These are phyloP conservation scores for Pipistrellus nathusii DNA, from an alignment of 2,797 vertebrate genomes.

Conservation along the genomic window DNA sequence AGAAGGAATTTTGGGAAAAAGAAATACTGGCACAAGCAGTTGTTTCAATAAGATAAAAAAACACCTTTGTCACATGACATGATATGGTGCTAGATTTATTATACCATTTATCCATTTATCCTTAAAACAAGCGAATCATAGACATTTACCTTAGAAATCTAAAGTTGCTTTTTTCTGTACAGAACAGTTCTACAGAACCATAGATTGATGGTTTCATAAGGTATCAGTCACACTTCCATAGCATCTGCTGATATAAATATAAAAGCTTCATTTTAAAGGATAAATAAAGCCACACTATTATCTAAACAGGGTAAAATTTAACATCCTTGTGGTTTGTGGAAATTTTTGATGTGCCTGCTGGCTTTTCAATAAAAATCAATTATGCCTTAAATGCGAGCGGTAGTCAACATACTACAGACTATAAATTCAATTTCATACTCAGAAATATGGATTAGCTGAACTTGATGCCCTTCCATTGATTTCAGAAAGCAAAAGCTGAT, in stretches of 20 bases:
- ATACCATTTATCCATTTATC: slow-evolving; percentile 84
- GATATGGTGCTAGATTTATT: slow-evolving; percentile 83
- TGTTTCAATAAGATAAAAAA: slow-evolving; percentile 78
- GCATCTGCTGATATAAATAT: slow-evolving; percentile 90
- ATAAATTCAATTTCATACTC: slow-evolving; percentile 94
- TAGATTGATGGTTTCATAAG: slow-evolving; percentile 85
- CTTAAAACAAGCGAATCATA: slow-evolving; percentile 85
- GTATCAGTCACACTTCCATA: slow-evolving; percentile 89
- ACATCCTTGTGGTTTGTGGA: slow-evolving; percentile 92
- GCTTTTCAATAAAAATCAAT: slow-evolving; percentile 97
- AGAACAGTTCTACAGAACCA: slow-evolving; percentile 82
- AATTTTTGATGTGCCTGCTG: slow-evolving; percentile 95
- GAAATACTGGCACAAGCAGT: slow-evolving; percentile 61
- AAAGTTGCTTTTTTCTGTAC: slow-evolving; percentile 84
- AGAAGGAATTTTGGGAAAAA: slow-evolving; percentile 50
- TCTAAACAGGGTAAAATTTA: slow-evolving; percentile 92
- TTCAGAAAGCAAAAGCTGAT: slow-evolving; percentile 93
- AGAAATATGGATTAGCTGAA: slow-evolving; percentile 94
- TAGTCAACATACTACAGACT: slow-evolving; percentile 93
- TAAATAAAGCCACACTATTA: slow-evolving; percentile 92
- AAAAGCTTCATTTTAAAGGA: slow-evolving; percentile 91
- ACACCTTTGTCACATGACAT: slow-evolving; percentile 67
- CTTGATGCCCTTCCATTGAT: slow-evolving; percentile 93
- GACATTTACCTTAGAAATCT: slow-evolving; percentile 83
- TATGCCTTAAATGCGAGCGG: slow-evolving; percentile 92